Conservation (phyloP, 2,888 invertebrate genomes). For the Lathronympha strigana region DNA sequence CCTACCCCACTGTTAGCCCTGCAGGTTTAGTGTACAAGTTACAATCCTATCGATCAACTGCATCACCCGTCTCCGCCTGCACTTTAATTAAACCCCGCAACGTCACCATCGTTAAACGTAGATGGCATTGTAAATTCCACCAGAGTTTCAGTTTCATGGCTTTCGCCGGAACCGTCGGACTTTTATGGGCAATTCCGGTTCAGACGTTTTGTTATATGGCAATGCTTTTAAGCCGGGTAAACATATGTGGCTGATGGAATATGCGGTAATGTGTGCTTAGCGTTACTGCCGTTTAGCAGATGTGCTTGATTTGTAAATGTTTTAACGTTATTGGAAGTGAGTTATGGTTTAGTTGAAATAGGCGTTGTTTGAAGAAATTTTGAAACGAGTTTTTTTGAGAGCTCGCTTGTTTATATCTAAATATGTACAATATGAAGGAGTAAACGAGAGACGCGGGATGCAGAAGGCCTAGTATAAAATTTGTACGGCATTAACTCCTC, state of each 20-base stretch:
- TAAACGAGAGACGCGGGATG: too few species aligned
- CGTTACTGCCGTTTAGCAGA: conserved; percentile 50
- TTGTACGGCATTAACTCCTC: too few species aligned
- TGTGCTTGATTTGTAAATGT: conserved; percentile 36
- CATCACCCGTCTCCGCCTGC: conserved; percentile 45
- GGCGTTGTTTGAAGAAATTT: too few species aligned
- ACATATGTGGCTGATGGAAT: conserved; percentile 81
- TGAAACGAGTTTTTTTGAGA: too few species aligned
- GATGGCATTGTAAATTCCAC: conserved; percentile 82
- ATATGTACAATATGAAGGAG: too few species aligned
- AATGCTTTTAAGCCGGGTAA: conserved; percentile 84
- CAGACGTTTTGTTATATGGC: conserved; percentile 85
- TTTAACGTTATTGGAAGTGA: neutral
- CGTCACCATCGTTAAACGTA: conserved; percentile 81
- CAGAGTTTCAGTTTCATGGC: conserved; percentile 82
- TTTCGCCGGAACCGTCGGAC: conserved; percentile 83
- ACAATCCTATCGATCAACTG: neutral
- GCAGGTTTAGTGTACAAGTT: neutral
- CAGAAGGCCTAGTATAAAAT: too few species aligned
- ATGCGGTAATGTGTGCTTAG: conserved; percentile 70
- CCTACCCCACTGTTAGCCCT: too few species aligned
- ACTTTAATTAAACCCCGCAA: conserved; percentile 82
- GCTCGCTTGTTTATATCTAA: too few species aligned
- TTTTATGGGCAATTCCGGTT: conserved; percentile 85
- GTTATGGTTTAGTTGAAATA: neutral